Conservation (phyloP, 2,888 invertebrate species). For the Chrysomela aeneicollis region DNA sequence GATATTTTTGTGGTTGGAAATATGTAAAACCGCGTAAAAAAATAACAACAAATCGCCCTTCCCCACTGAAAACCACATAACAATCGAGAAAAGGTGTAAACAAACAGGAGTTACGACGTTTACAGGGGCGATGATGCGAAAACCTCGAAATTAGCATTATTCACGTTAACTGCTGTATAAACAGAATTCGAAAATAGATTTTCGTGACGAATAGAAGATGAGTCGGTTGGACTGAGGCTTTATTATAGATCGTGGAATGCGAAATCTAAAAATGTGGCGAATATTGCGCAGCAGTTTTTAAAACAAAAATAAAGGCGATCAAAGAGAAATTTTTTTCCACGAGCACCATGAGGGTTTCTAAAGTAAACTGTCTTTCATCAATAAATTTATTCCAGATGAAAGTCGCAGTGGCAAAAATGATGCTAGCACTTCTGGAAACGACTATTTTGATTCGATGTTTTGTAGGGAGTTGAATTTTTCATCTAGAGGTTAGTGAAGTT, state of each 20-base stretch:
- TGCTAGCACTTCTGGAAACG: no score
- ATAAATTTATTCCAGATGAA: no score
- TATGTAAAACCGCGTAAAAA: background rate
- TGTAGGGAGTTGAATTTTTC: no score
- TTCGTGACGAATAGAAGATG: constrained; percentile 31
- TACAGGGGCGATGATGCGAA: constrained; percentile 1
- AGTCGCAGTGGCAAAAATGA: no score
- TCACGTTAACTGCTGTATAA: constrained; percentile 27
- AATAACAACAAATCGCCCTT: background rate
- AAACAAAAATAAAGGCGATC: background rate
- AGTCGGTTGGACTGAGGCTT: constrained; percentile 30
- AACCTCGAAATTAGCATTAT: constrained; percentile 24
- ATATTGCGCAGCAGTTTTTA: constrained; percentile 19
- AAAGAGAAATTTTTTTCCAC: no score
- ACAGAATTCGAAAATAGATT: constrained; percentile 32
- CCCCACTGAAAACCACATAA: background rate
- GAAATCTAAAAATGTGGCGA: constrained; percentile 19
- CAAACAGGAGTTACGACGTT: constrained; percentile 16
- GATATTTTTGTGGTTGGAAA: background rate
- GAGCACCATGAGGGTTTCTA: background rate
- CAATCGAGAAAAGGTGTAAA: constrained; percentile 14
- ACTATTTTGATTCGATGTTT: no score
- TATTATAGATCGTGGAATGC: constrained; percentile 28
- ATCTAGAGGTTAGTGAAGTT: no score
- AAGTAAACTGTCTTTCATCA: background rate